A percentile compares a stretch with the other conserved stretches of the same genome.
Conservation (phyloP, 2,797 vertebrate genomes). For the Artibeus lituratus region DNA sequence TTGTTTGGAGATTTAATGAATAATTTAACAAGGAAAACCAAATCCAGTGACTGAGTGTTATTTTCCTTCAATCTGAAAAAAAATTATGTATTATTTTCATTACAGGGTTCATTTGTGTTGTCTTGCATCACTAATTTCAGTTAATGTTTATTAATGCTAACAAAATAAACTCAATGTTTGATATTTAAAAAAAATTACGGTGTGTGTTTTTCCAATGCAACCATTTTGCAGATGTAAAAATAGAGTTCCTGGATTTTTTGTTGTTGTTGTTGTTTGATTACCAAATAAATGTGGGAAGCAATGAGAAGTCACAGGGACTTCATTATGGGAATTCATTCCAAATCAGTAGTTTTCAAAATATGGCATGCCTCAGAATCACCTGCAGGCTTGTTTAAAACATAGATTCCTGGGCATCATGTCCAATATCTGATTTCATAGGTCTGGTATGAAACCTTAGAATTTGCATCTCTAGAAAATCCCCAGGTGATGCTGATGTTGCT, state of each 20-base stretch:
- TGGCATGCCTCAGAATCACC: neutral
- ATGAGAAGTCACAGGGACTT: neutral
- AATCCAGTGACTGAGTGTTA: neutral
- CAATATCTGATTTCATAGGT: neutral
- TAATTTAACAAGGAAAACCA: constrained; percentile 39
- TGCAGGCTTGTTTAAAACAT: neutral
- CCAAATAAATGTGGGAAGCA: neutral
- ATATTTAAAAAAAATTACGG: neutral
- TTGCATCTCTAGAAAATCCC: neutral
- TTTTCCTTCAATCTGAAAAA: neutral
- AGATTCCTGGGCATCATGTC: neutral
- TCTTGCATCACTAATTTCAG: neutral
- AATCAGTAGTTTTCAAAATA: neutral
- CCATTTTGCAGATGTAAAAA: neutral
- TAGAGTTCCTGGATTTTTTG: neutral
- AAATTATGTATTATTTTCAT: neutral
- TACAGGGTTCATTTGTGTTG: neutral
- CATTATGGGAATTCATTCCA: neutral
- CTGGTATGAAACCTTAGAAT: neutral
- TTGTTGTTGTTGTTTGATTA: neutral
- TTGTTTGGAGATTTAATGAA: constrained; percentile 36
- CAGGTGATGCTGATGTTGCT: neutral
- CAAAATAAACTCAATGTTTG: neutral
- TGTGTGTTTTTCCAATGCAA: neutral
- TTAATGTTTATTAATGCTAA: constrained; percentile 10